A percentile compares a stretch with the other conserved stretches of the same genome.
Conservation (phyloP, 2,888 invertebrate species). For the Phrixothrix hirtus region DNA sequence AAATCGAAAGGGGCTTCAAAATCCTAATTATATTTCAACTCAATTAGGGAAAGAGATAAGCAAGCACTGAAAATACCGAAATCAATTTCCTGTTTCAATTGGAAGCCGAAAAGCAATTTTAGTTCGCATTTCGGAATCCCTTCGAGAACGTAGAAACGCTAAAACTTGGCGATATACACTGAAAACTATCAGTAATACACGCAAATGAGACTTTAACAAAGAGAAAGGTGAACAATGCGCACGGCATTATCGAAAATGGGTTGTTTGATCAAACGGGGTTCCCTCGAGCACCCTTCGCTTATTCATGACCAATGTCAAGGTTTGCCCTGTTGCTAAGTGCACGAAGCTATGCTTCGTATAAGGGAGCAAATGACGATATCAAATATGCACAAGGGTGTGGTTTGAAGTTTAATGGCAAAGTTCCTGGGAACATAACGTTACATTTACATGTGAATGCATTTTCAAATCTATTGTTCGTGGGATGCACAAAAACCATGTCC, state of each 20-base stretch:
- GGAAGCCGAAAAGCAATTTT: constrained; percentile 6
- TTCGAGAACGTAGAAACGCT: neutral
- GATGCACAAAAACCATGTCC: too few relatives aligned
- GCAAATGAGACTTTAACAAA: constrained; percentile 2
- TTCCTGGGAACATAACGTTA: neutral
- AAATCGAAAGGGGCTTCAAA: constrained; percentile 39
- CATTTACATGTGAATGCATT: too few relatives aligned
- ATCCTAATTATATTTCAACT: constrained; percentile 42
- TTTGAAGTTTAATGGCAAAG: too few relatives aligned
- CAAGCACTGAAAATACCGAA: constrained; percentile 21
- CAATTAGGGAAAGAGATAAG: constrained; percentile 31
- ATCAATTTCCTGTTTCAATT: constrained; percentile 32
- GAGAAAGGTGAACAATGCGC: constrained; percentile 7
- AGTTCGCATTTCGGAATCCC: neutral
- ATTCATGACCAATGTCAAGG: constrained; percentile 7
- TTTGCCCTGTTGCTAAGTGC: constrained; percentile 9
- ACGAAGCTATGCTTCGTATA: neutral
- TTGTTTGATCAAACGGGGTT: constrained; percentile 3
- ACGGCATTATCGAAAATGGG: constrained; percentile 4
- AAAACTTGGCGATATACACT: neutral
- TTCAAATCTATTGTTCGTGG: too few relatives aligned
- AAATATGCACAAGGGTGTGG: neutral
- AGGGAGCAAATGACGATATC: neutral
- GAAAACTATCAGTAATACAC: constrained; percentile 3
- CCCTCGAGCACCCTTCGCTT: constrained; percentile 5